Evolutionary conservation across 2,888 invertebrate species (phyloP).

Genomic region (Sinodicranocentrus sp.): DNA sequence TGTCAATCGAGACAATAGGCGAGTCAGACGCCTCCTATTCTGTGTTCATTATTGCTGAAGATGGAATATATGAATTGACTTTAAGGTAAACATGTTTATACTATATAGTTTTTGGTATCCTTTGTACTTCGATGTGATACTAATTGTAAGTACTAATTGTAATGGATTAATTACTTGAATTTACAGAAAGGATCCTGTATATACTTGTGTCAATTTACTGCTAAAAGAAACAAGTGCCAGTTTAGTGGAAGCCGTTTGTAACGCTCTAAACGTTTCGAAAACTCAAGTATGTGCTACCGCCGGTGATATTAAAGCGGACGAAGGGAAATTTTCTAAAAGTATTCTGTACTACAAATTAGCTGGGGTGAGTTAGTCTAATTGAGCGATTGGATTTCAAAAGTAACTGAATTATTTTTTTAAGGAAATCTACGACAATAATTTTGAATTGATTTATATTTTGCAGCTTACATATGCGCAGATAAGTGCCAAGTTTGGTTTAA

Average conservation of each 20-base stretch:
- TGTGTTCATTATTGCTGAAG: slow-evolving; percentile 73
- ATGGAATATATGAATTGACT: slow-evolving; percentile 72
- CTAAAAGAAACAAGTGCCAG: slow-evolving; percentile 70
- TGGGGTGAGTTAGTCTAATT: slow-evolving; percentile 66
- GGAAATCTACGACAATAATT: too few species aligned
- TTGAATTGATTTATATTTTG: slow-evolving; percentile 9
- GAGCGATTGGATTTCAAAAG: too few species aligned
- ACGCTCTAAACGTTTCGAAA: slow-evolving; percentile 74
- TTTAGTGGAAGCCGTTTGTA: slow-evolving; percentile 73
- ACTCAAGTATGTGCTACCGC: slow-evolving; percentile 73
- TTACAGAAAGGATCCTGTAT: slow-evolving; percentile 69
- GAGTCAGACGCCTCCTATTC: slow-evolving; percentile 70
- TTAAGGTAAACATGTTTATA: slow-evolving; percentile 56
- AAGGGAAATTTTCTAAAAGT: slow-evolving; percentile 76
- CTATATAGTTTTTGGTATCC: too few species aligned
- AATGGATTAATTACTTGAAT: too few species aligned
- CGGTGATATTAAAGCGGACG: slow-evolving; percentile 74
- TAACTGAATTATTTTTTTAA: too few species aligned
- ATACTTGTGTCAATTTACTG: slow-evolving; percentile 73
- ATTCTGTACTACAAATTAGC: slow-evolving; percentile 76
- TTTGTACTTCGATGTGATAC: too few species aligned
- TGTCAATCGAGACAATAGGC: slow-evolving; percentile 71
- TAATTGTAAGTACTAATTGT: too few species aligned
- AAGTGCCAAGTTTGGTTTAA: slow-evolving; percentile 75
- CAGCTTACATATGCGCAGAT: slow-evolving; percentile 74